These are phyloP conservation scores for Columbina picui DNA, from an alignment of 2,113 vertebrate genomes.

Conservation along the genomic window DNA sequence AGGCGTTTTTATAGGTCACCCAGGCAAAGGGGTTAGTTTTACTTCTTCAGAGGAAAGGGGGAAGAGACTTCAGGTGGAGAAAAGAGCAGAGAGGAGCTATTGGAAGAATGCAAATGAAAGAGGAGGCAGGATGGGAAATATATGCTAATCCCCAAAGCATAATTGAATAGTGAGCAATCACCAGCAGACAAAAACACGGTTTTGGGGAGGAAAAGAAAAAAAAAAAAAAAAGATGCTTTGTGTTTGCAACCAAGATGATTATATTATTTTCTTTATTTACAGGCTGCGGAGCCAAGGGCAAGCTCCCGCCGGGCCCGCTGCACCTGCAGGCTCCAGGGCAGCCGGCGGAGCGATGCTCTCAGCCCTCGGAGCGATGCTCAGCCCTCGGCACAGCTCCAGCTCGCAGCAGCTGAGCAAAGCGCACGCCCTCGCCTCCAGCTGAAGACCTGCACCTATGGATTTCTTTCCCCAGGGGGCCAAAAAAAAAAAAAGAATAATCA, in stretches of 20 bases:
- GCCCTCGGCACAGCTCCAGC: neutral
- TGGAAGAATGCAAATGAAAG: slow-evolving; percentile 56
- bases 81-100: slow-evolving; percentile 38
- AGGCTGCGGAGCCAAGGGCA: accelerated
- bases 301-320: neutral
- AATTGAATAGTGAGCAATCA: slow-evolving; percentile 64
- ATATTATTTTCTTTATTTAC: slow-evolving; percentile 37
- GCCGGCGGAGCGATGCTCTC: neutral
- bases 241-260: slow-evolving; percentile 15
- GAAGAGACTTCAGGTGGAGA: slow-evolving; percentile 52
- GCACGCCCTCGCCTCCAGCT: neutral
- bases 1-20: slow-evolving; percentile 70
- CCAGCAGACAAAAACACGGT: slow-evolving; percentile 38
- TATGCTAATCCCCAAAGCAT: slow-evolving; percentile 30
- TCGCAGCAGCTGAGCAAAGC: neutral
- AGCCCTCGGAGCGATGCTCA: neutral
- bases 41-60: slow-evolving; percentile 41
- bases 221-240: neutral
- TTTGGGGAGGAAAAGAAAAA: neutral
- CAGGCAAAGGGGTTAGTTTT: slow-evolving; percentile 63
- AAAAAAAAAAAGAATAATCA: neutral
- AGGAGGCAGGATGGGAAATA: slow-evolving; percentile 54
- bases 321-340: neutral
- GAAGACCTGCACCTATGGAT: neutral
- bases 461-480: neutral